Percentiles rank a stretch among this genome's conserved stretches.
phyloP scores from a whole-genome alignment of 2,113 vertebrate species.

The Myiopsitta monachus region DNA sequence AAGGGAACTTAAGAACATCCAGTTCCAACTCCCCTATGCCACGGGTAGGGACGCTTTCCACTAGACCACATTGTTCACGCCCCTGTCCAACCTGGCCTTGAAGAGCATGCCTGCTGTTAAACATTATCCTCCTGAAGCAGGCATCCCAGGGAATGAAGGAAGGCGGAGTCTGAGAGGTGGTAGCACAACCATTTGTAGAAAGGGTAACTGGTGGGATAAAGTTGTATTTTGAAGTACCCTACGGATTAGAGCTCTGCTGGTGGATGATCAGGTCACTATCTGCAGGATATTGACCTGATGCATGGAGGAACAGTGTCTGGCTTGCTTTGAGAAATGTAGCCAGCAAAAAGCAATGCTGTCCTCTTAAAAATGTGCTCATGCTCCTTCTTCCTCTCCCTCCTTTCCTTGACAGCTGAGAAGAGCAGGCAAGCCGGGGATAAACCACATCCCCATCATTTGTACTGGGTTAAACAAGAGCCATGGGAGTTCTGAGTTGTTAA shows the following conservation, averaged over 20 bases:
- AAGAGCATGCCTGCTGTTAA: background rate
- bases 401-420: background rate
- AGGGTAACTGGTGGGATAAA: background rate
- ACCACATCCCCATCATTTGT: accelerated
- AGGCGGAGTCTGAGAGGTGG: background rate
- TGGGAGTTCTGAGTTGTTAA: background rate
- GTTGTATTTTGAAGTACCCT: background rate
- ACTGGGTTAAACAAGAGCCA: background rate
- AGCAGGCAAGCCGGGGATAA: background rate
- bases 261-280: background rate
- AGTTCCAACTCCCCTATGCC: background rate
- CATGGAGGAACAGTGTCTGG: accelerated
- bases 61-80: background rate
- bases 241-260: background rate
- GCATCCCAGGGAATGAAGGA: background rate
- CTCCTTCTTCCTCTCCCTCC: background rate
- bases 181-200: background rate
- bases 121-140: background rate
- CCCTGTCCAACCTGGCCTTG: background rate
- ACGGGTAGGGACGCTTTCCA: background rate
- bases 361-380: background rate
- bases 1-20: background rate
- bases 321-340: background rate
- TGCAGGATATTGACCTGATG: background rate
- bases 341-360: background rate